Evolutionary conservation across 1,140 invertebrate genomes (phyloP).

Genomic region (Eulimnadia texana): DNA sequence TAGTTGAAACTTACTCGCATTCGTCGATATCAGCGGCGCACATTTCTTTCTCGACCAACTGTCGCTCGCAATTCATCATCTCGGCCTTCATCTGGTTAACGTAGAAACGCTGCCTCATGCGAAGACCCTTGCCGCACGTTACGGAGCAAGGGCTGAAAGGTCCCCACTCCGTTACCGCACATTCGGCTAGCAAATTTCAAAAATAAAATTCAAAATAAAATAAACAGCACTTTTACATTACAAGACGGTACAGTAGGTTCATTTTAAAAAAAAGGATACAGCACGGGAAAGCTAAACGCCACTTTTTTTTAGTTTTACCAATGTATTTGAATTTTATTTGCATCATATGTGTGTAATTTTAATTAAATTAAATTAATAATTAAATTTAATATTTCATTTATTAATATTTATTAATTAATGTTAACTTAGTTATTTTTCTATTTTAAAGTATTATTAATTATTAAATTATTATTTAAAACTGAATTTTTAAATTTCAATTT

Average conservation of each 20-base stretch:
- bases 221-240: neutral
- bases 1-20: slow-evolving; percentile 32
- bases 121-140: slow-evolving; percentile 71
- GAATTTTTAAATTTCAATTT: too few species aligned
- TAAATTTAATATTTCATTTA: too few species aligned
- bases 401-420: too few species aligned
- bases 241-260: neutral
- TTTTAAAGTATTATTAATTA: too few species aligned
- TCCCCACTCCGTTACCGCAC: slow-evolving; percentile 54
- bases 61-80: slow-evolving; percentile 60
- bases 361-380: too few species aligned
- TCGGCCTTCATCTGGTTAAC: slow-evolving; percentile 56
- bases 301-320: too few species aligned
- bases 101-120: slow-evolving; percentile 62
- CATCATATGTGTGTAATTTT: too few species aligned
- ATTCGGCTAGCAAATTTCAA: slow-evolving; percentile 50
- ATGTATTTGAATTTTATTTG: too few species aligned
- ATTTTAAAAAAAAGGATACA: too few species aligned
- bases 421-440: too few species aligned
- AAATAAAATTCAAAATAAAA: slow-evolving; percentile 17
- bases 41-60: slow-evolving; percentile 74
- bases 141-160: slow-evolving; percentile 68
- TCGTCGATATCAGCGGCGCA: slow-evolving; percentile 51
- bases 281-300: too few species aligned
- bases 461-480: too few species aligned